Percentiles rank a stretch among this genome's conserved stretches.
phyloP scores from a whole-genome alignment of 1,140 invertebrate genomes.

The Drosophila oshimai region DNA sequence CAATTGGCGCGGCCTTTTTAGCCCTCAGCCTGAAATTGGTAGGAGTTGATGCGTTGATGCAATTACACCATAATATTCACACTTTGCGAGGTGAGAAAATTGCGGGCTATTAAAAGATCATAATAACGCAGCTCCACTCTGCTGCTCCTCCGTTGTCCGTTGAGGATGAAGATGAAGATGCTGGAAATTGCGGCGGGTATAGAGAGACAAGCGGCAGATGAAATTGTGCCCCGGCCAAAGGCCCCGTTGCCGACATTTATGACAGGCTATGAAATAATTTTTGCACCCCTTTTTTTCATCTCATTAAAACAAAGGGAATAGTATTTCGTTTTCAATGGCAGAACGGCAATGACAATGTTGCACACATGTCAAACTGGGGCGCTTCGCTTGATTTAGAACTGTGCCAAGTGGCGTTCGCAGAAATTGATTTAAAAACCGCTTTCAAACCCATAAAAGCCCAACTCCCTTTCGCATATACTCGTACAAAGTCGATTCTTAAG shows the following conservation, averaged over 20 bases:
- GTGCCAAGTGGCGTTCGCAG: slow-evolving; percentile 76
- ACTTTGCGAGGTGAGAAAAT: slow-evolving; percentile 83
- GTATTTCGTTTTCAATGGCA: slow-evolving; percentile 21
- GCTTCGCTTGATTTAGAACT: slow-evolving; percentile 77
- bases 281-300: slow-evolving; percentile 13
- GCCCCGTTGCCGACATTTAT: slow-evolving; percentile 72
- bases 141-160: background rate
- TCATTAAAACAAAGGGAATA: slow-evolving; percentile 51
- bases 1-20: slow-evolving; percentile 72
- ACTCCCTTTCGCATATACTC: background rate
- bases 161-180: slow-evolving; percentile 64
- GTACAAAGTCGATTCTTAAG: slow-evolving; percentile 26
- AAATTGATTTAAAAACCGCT: slow-evolving; percentile 79
- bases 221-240: slow-evolving; percentile 38
- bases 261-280: slow-evolving; percentile 74
- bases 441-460: slow-evolving; percentile 67
- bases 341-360: slow-evolving; percentile 61
- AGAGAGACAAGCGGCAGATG: slow-evolving; percentile 18
- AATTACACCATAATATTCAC: slow-evolving; percentile 83
- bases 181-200: slow-evolving; percentile 63
- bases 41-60: slow-evolving; percentile 83
- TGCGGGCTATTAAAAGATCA: slow-evolving; percentile 83
- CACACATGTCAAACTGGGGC: slow-evolving; percentile 77
- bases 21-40: slow-evolving; percentile 79
- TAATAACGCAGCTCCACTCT: slow-evolving; percentile 62